Evolutionary conservation across 2,113 vertebrate species (phyloP), one percentile per base, ranked within the genome.

Genomic region (Phoenicopterus ruber): DNA sequence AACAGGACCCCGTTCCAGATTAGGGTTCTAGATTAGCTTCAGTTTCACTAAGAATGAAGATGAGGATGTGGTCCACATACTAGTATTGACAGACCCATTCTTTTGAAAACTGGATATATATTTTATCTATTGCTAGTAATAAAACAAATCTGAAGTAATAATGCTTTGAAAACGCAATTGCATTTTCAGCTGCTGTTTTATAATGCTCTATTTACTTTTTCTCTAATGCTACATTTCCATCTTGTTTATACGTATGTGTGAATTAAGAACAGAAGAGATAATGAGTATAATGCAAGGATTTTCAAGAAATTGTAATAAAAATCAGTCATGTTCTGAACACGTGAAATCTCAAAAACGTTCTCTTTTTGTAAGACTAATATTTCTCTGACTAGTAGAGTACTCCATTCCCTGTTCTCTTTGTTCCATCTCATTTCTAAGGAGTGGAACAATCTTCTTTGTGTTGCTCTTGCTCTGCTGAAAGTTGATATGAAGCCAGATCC

Each of bases 1-100:
- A 66, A 13, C 21, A 18, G 38, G 10, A 62, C 1, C 18, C 6
- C 0, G 2, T 44, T 84, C 10, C 22, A 4, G 0, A 7, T 12
- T 1, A 17, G 34, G 20, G 72, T 11, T 69, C 69, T 49, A 46
- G 54, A 15, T 12, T 44, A 78, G 11, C 50, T 70, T 66, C 0
- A 1, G 6, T 69, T 58, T 40, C 65, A 50, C 38, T 26, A 17
- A 16, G 21, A 76, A 49, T 65, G 50, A 36, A 46, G 29, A 26
- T 57, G 19, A 46, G 25, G 42, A 66, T 2, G 1, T 40, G 34
- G 31, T 58, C 50, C 54, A n/a, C 32, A 9, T 25, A 8, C 12
- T 44, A n/a, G 17, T 32, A 63, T 10, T 4, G 5, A n/a, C 49
- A 93, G 29, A 38, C 22, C 10, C 34, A 11, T 21, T 17, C 6